A percentile compares a stretch with the other conserved stretches of the same genome.
These are phyloP conservation scores for Leptinotarsa rubiginosa DNA, from an alignment of 2,888 invertebrate genomes.

Conservation along the genomic window DNA sequence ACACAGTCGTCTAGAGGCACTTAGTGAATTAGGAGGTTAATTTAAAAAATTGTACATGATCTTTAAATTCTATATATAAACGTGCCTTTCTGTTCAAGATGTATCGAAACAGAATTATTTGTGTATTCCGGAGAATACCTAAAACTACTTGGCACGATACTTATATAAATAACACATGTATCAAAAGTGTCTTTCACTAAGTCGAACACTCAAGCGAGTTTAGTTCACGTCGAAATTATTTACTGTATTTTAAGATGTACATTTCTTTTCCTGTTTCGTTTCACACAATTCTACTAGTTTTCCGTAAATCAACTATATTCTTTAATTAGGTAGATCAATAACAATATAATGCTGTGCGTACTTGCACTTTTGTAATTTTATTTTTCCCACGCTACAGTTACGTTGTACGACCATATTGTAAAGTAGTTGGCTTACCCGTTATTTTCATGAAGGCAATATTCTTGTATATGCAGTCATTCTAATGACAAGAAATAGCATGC, in stretches of 20 bases:
- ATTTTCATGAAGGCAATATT: slow-evolving; percentile 6
- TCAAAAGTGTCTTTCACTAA: background rate
- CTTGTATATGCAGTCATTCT: background rate
- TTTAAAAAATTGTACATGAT: background rate
- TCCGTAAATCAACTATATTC: background rate
- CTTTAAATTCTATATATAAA: background rate
- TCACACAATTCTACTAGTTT: slow-evolving; percentile 3
- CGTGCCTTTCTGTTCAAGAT: background rate
- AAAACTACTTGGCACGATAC: background rate
- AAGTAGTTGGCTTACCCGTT: slow-evolving; percentile 15
- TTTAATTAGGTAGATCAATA: slow-evolving; percentile 11
- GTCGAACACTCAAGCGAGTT: background rate
- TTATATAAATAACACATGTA: background rate
- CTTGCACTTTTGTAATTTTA: slow-evolving; percentile 20
- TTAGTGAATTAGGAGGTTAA: slow-evolving; percentile 2
- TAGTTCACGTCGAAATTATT: background rate
- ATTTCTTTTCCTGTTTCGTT: background rate
- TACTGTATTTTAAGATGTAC: background rate
- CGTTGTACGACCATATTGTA: slow-evolving; percentile 9
- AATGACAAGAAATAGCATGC: background rate
- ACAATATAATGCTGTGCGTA: background rate
- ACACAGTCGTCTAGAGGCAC: background rate
- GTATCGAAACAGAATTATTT: background rate
- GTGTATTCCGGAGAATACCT: background rate
- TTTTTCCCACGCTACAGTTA: slow-evolving; percentile 19